Evolutionary conservation across 2,797 vertebrate species (phyloP).

Genomic region (Sebastes iracundus): DNA sequence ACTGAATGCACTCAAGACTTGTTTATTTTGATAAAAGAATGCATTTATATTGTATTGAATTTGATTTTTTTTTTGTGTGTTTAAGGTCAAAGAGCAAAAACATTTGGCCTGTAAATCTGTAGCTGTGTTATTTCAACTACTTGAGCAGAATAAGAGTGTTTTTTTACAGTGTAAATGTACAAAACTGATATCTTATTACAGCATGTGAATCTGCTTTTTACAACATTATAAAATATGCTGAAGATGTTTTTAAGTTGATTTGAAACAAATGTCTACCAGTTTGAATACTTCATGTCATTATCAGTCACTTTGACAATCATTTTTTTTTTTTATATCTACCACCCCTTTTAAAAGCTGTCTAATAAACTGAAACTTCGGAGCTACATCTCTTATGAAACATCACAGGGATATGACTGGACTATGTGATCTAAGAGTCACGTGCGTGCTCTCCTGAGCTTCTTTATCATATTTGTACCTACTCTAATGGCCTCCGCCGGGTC

Average conservation of each 20-base stretch:
- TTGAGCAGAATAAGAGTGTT: background rate
- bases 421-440: background rate
- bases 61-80: background rate
- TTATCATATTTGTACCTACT: slow-evolving; percentile 13
- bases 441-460: background rate
- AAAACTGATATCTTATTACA: background rate
- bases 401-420: background rate
- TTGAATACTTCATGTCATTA: background rate
- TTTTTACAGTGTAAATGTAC: background rate
- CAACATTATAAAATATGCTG: background rate
- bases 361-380: background rate
- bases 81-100: background rate
- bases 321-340: background rate
- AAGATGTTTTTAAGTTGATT: background rate
- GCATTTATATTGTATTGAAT: background rate
- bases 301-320: background rate
- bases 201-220: background rate
- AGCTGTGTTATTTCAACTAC: background rate
- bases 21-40: background rate
- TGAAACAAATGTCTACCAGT: background rate
- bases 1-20: background rate
- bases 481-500: background rate
- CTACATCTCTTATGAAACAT: background rate
- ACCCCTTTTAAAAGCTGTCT: background rate
- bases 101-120: background rate